These are phyloP conservation scores for Calyptomena viridis DNA, from an alignment of 2,113 vertebrate genomes.

Conservation along the genomic window DNA sequence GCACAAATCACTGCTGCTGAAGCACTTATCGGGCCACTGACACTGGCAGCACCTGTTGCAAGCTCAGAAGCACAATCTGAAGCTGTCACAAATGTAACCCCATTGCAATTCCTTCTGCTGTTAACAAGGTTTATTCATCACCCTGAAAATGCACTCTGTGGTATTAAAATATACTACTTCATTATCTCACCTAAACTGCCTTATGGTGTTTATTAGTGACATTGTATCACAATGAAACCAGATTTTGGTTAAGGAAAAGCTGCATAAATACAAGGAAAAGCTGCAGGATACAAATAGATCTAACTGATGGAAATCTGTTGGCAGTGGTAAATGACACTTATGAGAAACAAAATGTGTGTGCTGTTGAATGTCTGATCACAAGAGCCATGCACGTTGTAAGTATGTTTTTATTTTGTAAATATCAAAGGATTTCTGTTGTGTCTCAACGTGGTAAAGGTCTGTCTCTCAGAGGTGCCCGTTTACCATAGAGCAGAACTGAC, in stretches of 20 bases:
- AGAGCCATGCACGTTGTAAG: rapidly evolving
- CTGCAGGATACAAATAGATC: not conserved
- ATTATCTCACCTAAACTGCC: not conserved
- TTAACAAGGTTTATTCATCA: not conserved
- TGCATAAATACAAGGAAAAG: not conserved
- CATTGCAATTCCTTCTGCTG: not conserved
- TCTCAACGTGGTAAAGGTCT: not conserved
- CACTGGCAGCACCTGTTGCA: not conserved
- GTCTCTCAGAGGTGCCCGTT: not conserved
- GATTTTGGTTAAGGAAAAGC: not conserved
- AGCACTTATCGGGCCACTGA: not conserved
- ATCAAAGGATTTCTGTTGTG: not conserved
- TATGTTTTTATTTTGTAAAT: not conserved
- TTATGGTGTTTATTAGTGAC: not conserved
- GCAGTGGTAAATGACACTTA: not conserved
- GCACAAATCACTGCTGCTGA: not conserved
- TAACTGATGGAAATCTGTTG: not conserved
- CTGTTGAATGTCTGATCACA: not conserved
- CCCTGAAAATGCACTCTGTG: not conserved
- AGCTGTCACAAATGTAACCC: not conserved
- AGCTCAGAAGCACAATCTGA: not conserved
- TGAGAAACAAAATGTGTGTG: rapidly evolving
- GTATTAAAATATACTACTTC: not conserved
- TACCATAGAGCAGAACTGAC: not conserved
- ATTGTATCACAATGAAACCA: not conserved